Base-by-base conservation (phyloP, 2,113 vertebrate genomes). In the Fulmarus glacialis region DNA sequence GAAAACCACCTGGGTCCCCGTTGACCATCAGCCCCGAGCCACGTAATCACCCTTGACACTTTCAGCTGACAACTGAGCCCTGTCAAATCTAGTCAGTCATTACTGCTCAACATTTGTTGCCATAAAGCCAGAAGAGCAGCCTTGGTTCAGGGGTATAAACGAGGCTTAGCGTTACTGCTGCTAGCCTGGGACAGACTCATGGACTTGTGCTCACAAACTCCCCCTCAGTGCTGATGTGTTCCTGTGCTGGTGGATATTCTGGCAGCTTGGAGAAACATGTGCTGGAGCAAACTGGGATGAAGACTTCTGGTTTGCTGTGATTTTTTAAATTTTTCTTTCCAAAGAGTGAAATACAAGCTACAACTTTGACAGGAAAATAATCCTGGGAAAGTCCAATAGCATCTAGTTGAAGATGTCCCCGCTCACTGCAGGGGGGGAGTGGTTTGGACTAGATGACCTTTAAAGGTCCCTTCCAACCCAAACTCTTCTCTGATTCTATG, bases 171-270 rank as follows among this genome's bases (percentile, higher is more conserved):
- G 0, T 34, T 23, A 15, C 8, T 47, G 1, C 12, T 58, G 22
- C 38, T 52, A 22, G 11, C 22, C 7, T 12, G 11, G 8, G 32
- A 17, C 14, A 58, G 30, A 73, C 5, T 30, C 26, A 21, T 2
- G 6, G 21, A 19, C 17, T 22, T 4, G 0, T 29, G 15, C 21
- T 47, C 42, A 50, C 20, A 34, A 45, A 29, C 6, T 38, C 26
- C 5, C 19, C 2, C 0, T 21, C 3, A 0, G 8, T 63, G 22
- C 27, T 7, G 0, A 10, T 11, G 17, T 42, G 9, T 10, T 66
- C 19, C 8, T 36, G 30, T 55, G 24, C 11, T 3, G 4, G 2
- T 2, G 1, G n/a, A 43, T 30, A 43, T 38, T 48, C 53, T 53
- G 40, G 21, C 8, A 60, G 19, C 36, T 36, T 62, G 27, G 55